phyloP scores from a whole-genome alignment of 2,888 invertebrate genomes.

The Germaria angustata region DNA sequence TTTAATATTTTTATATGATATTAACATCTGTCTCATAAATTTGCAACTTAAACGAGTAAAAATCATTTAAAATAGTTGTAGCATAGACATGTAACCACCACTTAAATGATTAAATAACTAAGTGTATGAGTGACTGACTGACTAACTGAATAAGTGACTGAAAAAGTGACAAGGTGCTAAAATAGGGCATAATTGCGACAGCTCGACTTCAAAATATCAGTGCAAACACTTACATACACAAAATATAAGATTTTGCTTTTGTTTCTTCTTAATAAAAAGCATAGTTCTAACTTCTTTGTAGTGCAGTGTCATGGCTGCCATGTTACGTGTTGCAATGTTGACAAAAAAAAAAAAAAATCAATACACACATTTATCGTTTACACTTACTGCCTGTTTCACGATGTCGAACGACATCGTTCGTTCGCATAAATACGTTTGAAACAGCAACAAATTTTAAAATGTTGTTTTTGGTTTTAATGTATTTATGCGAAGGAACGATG shows the following conservation, averaged over 20 bases:
- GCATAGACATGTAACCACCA: conserved; percentile 31
- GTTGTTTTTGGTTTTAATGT: too few relatives aligned
- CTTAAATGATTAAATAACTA: conserved; percentile 45
- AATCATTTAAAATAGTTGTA: conserved; percentile 25
- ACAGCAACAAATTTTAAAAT: too few relatives aligned
- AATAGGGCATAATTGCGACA: conserved; percentile 67
- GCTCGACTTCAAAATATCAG: conserved; percentile 26
- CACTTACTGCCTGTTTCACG: too few relatives aligned
- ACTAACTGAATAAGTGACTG: conserved; percentile 38
- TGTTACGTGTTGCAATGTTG: conserved; percentile 66
- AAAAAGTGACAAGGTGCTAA: conserved; percentile 62
- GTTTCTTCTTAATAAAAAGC: neutral
- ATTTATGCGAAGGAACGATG: too few relatives aligned
- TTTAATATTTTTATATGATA: conserved; percentile 57
- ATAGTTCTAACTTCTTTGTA: conserved; percentile 17
- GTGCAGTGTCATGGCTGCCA: conserved; percentile 65
- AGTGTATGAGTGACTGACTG: conserved; percentile 3
- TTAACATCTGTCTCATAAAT: conserved; percentile 61
- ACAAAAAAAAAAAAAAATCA: neutral
- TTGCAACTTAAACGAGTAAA: neutral
- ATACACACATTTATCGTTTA: neutral
- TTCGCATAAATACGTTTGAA: too few relatives aligned
- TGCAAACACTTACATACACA: neutral
- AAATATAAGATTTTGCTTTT: conserved; percentile 4
- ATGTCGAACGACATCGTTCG: too few relatives aligned